These are phyloP conservation scores for Hemiscyllium ocellatum DNA, from an alignment of 2,113 vertebrate genomes.

Conservation along the genomic window DNA sequence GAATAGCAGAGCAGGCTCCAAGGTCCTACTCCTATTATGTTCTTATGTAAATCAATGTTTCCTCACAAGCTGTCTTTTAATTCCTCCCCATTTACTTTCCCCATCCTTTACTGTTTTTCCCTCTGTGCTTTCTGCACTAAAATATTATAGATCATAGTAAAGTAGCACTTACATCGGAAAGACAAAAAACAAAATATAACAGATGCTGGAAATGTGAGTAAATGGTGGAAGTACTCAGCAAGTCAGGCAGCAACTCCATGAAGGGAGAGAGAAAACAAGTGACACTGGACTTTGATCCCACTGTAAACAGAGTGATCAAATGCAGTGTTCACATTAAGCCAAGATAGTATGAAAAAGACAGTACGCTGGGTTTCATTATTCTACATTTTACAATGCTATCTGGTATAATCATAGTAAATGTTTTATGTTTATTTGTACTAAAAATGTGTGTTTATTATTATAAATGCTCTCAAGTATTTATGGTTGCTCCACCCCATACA, in stretches of 20 bases:
- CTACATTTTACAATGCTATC: neutral
- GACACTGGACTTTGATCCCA: neutral
- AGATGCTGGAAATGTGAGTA: neutral
- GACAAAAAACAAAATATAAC: too few relatives aligned
- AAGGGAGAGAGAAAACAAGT: neutral
- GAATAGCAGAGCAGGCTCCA: too few relatives aligned
- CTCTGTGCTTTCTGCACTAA: neutral
- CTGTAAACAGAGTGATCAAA: neutral
- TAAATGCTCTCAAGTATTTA: neutral
- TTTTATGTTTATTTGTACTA: neutral
- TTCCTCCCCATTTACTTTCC: neutral
- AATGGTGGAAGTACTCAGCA: neutral
- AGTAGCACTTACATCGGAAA: too few relatives aligned
- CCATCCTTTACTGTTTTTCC: neutral
- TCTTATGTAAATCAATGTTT: neutral
- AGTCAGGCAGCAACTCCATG: neutral
- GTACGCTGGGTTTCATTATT: neutral
- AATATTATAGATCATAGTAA: neutral
- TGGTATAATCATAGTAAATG: neutral
- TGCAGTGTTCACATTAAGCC: neutral
- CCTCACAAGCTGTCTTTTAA: neutral
- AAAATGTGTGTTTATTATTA: neutral
- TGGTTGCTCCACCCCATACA: neutral
- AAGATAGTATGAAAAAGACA: neutral
- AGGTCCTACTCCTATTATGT: too few relatives aligned